Evolutionary conservation across 2,888 invertebrate genomes (phyloP), one percentile per base, ranked within the genome.

Genomic region (Stramonita haemastoma): DNA sequence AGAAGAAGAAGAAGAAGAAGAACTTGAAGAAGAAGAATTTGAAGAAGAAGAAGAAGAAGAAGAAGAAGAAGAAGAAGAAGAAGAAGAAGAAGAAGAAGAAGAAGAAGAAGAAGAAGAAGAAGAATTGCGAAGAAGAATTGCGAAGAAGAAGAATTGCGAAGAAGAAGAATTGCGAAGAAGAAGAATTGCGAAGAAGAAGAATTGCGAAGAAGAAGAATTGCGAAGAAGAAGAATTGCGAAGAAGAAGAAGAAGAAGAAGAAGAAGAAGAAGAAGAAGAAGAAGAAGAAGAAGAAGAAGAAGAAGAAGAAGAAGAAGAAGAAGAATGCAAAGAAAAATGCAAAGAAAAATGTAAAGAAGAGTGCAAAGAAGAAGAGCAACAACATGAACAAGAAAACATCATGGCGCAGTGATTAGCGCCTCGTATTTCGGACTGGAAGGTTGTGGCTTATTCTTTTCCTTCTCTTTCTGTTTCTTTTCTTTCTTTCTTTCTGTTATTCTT

Each of bases 21-120:
- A 29, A 36, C 26, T 70, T 84, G 77, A 36, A 32, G 46, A 36
- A 66, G 86, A 36, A 66, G 83, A 87, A 87, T 57, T 36, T 29
- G 29, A n/a, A n/a, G 77, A n/a, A 77, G 77, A 77, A 77, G 77
- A 77, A 77, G 77, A n/a, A n/a, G 29, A 77, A n/a, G n/a, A n/a
- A n/a, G 77, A n/a, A 77, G 77, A 77, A 34, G 34, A 34, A 81
- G 81, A 81, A 17, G 34, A 34, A 81, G 34, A 81, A 34, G 22
- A 13, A 81, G 34, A 34, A 2, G 34, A 60, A 81, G 87, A 79
- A 60, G 46, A 83, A 57, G 36, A 56, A 46, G 46, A 32, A 79
- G 17, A 86, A 15, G n/a, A 77, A 85, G 77, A 89, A 32, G 86
- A 77, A 32, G 56, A 86, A 57, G 5, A 29, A 57, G n/a, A 79